A percentile compares a stretch with the other conserved stretches of the same genome.
These are phyloP conservation scores for Hyperoplus lanceolatus DNA, from an alignment of 2,797 vertebrate species.

Conservation along the genomic window DNA sequence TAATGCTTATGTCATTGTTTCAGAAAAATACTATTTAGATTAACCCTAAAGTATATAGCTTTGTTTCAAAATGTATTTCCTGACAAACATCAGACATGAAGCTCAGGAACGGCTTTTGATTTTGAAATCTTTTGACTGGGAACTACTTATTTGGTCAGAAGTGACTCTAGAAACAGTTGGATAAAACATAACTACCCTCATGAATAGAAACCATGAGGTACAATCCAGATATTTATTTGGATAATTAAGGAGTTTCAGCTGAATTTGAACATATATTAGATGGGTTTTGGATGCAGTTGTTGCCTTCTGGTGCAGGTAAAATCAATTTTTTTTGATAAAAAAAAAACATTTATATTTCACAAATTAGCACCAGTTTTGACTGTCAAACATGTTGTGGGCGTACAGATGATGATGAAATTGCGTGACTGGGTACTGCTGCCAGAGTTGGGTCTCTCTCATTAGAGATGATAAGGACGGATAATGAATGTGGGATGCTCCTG, in stretches of 20 bases:
- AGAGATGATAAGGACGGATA: slow-evolving; percentile 53
- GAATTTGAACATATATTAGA: neutral
- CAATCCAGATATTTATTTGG: neutral
- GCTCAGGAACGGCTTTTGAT: neutral
- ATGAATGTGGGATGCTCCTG: slow-evolving; percentile 47
- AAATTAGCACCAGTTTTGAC: neutral
- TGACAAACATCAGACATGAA: neutral
- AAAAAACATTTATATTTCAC: too few relatives aligned
- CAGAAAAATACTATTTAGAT: neutral
- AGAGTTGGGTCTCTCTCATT: slow-evolving; percentile 41
- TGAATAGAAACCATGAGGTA: neutral
- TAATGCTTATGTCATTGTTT: neutral
- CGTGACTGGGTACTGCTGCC: slow-evolving; percentile 31
- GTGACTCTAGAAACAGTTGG: neutral
- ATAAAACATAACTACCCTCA: neutral
- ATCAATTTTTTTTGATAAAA: neutral
- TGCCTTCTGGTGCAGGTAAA: neutral
- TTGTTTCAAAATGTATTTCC: neutral
- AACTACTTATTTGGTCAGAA: neutral
- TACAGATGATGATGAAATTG: slow-evolving; percentile 29
- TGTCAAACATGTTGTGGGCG: slow-evolving; percentile 3
- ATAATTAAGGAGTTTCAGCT: neutral
- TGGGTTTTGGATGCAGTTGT: neutral
- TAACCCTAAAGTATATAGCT: neutral
- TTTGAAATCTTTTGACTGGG: neutral